phyloP scores from a whole-genome alignment of 2,113 vertebrate genomes.

The Aspidoscelis tigris region DNA sequence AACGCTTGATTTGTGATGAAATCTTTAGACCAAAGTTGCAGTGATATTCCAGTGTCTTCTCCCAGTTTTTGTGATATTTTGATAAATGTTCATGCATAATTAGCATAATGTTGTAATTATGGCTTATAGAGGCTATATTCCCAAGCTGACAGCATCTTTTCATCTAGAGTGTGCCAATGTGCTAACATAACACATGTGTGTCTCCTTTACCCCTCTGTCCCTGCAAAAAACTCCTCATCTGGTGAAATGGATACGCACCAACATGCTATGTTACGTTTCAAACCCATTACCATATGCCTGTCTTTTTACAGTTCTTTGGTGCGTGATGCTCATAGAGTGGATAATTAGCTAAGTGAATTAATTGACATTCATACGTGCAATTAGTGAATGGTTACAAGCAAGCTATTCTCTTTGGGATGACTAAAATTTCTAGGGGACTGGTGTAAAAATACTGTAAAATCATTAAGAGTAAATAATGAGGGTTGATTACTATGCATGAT shows the following conservation, averaged over 20 bases:
- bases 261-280: constrained; percentile 40
- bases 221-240: background rate
- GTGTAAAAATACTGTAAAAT: constrained; percentile 59
- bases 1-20: constrained; percentile 27
- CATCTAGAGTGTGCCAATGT: background rate
- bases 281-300: constrained; percentile 72
- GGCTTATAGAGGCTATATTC: constrained; percentile 15
- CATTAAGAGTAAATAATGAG: constrained; percentile 52
- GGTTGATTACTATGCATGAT: background rate
- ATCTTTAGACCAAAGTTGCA: constrained; percentile 41
- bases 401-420: constrained; percentile 79
- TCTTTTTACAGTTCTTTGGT: constrained; percentile 78
- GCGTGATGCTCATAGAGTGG: constrained; percentile 77
- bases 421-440: constrained; percentile 74
- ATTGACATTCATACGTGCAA: constrained; percentile 82
- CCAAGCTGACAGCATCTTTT: constrained; percentile 41
- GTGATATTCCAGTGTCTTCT: constrained; percentile 12
- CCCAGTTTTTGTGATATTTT: background rate
- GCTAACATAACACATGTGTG: background rate
- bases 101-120: constrained; percentile 60
- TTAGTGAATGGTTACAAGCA: constrained; percentile 79
- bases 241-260: constrained; percentile 33
- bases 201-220: background rate
- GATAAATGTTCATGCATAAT: constrained; percentile 56
- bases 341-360: constrained; percentile 86